Conservation (phyloP, 2,113 vertebrate species). For the Poeciliopsis turrubarensis region DNA sequence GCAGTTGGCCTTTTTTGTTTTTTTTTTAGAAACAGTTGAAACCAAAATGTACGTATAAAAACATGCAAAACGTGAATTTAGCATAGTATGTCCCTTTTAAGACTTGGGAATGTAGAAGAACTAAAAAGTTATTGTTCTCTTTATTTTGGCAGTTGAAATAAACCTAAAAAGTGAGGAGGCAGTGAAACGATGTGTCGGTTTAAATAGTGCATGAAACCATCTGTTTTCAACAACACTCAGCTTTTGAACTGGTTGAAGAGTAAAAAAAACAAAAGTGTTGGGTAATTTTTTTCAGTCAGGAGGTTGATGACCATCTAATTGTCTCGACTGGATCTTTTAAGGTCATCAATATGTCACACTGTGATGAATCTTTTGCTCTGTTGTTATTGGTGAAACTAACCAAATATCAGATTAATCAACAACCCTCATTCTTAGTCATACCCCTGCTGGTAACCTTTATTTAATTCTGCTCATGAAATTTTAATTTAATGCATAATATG, state of each 20-base stretch:
- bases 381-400: not conserved
- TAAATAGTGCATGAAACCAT: not conserved
- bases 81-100: too few relatives aligned
- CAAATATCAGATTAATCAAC: not conserved
- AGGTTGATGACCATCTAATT: not conserved
- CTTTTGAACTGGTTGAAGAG: not conserved
- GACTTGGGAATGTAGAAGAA: too few relatives aligned
- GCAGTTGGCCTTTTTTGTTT: too few relatives aligned
- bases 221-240: not conserved
- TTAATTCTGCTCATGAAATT: not conserved
- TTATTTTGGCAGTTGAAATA: too few relatives aligned
- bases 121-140: too few relatives aligned
- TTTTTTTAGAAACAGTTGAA: too few relatives aligned
- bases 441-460: conserved; percentile 1
- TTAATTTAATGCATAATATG: not conserved
- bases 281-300: not conserved
- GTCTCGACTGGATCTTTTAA: not conserved
- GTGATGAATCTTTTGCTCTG: not conserved
- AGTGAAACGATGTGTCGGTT: not conserved
- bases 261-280: not conserved
- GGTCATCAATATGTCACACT: not conserved
- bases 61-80: too few relatives aligned
- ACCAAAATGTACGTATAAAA: too few relatives aligned
- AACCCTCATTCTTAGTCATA: not conserved
- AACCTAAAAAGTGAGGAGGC: not conserved